Evolutionary conservation across 2,888 invertebrate genomes (phyloP), one percentile per base, ranked within the genome.

Genomic region (Noctua janthina): DNA sequence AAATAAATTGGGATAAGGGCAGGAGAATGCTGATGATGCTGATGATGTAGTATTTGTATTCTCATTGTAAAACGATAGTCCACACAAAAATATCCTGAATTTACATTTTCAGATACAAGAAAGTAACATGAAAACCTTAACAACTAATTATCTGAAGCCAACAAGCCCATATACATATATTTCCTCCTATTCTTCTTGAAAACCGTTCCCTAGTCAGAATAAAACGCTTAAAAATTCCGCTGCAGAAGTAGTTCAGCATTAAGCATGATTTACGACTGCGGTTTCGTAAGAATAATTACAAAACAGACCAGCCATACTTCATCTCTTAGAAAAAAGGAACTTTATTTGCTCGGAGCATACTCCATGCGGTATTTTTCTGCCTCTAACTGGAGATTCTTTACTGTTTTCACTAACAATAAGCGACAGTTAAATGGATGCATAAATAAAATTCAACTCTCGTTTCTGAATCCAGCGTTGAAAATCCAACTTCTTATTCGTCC

Each of bases 211-310:
- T 64, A 74, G 23, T 68, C 66, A 62, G 49, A n/a, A 72, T 73
- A 54, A 20, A 49, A 43, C 20, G 29, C 29, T 84, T 73, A 77
- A 78, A 84, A 77, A 75, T 81, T 81, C 62, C 43, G 35, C 54
- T 74, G 70, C 68, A 82, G 68, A 70, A 82, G 73, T 82, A 82
- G 73, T 77, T 74, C 66, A 83, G 64, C 77, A 87, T 85, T 85
- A 78, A 83, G 69, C 49, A 75, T 76, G 84, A 84, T 85, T 87
- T 77, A 85, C 56, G 62, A 56, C 73, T 81, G 87, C 67, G 87
- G 81, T 15, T 87, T 81, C 35, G 23, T 74, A 80, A 85, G 85
- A 77, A 87, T 87, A 84, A 87, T 85, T 80, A 85, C 81, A 78
- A 85, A 87, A 87, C 62, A 87, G 68, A 78, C 77, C 66, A 13